Conservation (phyloP, 2,113 vertebrate species). For the Callaeas wilsoni region DNA sequence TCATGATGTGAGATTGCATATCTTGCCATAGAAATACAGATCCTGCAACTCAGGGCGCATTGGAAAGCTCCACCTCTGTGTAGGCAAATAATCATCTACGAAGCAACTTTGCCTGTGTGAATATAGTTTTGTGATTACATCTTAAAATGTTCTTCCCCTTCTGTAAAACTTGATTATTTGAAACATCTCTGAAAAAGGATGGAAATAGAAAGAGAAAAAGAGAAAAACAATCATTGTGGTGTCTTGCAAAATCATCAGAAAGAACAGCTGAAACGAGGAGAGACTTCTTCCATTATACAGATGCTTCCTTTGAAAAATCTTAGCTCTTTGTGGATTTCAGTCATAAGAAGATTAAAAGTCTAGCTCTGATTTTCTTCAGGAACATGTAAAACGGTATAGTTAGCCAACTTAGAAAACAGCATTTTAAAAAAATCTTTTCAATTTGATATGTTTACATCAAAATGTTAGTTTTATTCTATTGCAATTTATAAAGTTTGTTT, state of each 20-base stretch:
- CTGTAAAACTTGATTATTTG: background rate
- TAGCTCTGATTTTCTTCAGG: background rate
- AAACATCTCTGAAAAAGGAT: rapidly evolving
- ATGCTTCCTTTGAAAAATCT: background rate
- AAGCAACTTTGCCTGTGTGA: background rate
- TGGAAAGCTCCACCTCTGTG: background rate
- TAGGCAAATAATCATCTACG: background rate
- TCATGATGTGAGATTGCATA: background rate
- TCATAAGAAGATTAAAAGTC: background rate
- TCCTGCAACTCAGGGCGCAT: background rate
- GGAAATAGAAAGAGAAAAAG: rapidly evolving
- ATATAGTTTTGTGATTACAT: background rate
- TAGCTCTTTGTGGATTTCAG: background rate
- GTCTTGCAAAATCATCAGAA: background rate
- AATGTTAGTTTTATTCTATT: background rate
- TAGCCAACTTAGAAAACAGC: background rate
- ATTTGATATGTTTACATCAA: background rate
- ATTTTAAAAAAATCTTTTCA: background rate
- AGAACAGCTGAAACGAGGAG: background rate
- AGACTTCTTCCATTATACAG: background rate
- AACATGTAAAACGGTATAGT: background rate
- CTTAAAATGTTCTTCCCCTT: background rate
- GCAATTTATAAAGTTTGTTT: background rate
- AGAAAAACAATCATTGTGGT: background rate
- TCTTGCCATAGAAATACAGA: background rate